Base-by-base conservation (phyloP, 2,888 invertebrate genomes). In the Synergus japonicus region DNA sequence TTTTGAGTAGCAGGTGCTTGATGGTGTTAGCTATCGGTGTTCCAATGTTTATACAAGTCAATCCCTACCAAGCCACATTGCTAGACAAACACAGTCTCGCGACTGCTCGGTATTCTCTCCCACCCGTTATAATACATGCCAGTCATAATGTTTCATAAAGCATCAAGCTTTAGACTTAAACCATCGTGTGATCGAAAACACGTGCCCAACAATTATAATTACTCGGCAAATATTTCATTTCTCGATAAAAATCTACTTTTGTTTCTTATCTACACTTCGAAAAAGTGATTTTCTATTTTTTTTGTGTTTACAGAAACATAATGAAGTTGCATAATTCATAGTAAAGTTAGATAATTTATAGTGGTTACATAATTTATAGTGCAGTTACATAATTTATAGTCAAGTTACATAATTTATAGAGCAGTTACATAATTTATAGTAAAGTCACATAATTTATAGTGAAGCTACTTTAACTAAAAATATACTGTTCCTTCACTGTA, bases 1-100 rank as follows among this genome's bases (percentile, higher is more conserved):
- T 85, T 85, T 86, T 81, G 83, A 86, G 73, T 73, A 73, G 54
- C 73, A 73, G 78, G 78, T 80, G 80, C 76, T 43, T 49, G 76
- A 69, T 63, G 76, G 79, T 76, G 79, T 83, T 83, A 66, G 80
- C 83, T 83, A 85, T 84, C 84, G 82, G 78, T 79, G 77, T 76
- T 78, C 67, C 76, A 78, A 78, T 88, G 86, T 88, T 88, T 87
- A 86, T 83, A 86, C 85, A 84, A 88, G 85, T 87, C 86, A 87
- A 88, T 88, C 86, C 85, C 85, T 85, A 83, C 82, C 83, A 63
- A 64, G 77, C 79, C 64, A 77, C 73, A 81, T 77, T 81, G 79
- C 78, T 81, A 78, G 63, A 80, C 81, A 84, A 83, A 83, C 80
- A 83, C 78, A 78, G 78, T 43, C 79, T 67, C 78, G 79, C 81